Evolutionary conservation across 2,888 invertebrate genomes (phyloP).

Genomic region (Neocrepidodera transversa): DNA sequence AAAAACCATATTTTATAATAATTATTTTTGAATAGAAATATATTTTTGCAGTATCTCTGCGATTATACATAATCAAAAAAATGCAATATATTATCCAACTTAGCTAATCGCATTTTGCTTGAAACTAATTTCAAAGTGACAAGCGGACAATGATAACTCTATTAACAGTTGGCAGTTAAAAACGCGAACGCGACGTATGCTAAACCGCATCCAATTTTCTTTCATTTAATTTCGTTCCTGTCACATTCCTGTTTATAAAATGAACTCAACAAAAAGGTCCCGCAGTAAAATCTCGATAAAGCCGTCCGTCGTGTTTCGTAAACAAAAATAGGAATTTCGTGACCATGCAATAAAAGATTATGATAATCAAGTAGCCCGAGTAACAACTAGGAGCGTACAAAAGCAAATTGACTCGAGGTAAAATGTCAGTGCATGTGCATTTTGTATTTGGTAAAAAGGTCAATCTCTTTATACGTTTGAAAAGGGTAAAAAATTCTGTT

Average conservation of each 20-base stretch:
- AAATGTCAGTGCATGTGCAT: background rate
- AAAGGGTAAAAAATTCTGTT: background rate
- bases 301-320: slow-evolving; percentile 5
- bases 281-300: slow-evolving; percentile 13
- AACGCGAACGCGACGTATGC: background rate
- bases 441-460: background rate
- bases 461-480: background rate
- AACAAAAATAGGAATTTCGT: slow-evolving; percentile 19
- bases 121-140: background rate
- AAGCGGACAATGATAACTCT: background rate
- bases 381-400: background rate
- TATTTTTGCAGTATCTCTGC: too few relatives aligned
- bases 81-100: too few relatives aligned
- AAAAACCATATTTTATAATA: too few relatives aligned
- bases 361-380: slow-evolving; percentile 2
- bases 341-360: slow-evolving; percentile 22
- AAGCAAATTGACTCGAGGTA: background rate
- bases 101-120: background rate
- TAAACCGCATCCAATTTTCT: background rate
- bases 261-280: background rate
- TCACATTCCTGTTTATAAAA: background rate
- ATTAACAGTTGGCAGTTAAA: background rate
- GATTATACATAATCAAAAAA: too few relatives aligned
- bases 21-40: too few relatives aligned
- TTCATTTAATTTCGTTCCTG: background rate